Evolutionary conservation across 2,113 vertebrate species (phyloP).

Genomic region (Bucco capensis): DNA sequence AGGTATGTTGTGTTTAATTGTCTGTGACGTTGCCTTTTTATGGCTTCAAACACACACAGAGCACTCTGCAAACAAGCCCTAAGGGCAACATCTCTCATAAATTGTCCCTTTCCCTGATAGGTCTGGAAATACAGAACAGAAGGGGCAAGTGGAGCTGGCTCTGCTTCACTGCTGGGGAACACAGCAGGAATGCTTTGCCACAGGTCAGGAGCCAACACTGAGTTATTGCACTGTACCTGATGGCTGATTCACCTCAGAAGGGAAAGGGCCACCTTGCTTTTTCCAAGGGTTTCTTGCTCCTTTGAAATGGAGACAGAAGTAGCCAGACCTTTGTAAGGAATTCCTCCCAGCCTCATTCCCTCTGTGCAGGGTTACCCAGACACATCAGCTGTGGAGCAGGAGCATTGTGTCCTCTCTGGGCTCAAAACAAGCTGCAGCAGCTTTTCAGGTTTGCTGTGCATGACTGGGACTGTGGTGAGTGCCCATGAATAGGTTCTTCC

Average conservation of each 20-base stretch:
- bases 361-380: rapidly evolving
- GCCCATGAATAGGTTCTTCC: no score
- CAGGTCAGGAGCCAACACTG: background rate
- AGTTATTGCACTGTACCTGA: rapidly evolving
- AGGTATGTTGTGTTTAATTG: background rate
- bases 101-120: background rate
- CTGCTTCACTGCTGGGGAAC: background rate
- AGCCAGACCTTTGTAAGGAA: background rate
- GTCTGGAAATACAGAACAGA: background rate
- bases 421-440: background rate
- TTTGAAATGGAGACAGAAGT: background rate
- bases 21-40: background rate
- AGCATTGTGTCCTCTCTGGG: background rate
- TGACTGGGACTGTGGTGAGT: background rate
- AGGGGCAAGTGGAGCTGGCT: rapidly evolving
- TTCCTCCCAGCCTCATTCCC: background rate
- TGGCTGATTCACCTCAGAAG: background rate
- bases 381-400: background rate
- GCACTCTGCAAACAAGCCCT: background rate
- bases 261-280: background rate
- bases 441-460: background rate
- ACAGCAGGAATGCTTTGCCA: background rate
- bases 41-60: background rate
- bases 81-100: background rate
- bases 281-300: background rate